Conservation (phyloP, 1,140 invertebrate genomes). For the Drosophila rufa region DNA sequence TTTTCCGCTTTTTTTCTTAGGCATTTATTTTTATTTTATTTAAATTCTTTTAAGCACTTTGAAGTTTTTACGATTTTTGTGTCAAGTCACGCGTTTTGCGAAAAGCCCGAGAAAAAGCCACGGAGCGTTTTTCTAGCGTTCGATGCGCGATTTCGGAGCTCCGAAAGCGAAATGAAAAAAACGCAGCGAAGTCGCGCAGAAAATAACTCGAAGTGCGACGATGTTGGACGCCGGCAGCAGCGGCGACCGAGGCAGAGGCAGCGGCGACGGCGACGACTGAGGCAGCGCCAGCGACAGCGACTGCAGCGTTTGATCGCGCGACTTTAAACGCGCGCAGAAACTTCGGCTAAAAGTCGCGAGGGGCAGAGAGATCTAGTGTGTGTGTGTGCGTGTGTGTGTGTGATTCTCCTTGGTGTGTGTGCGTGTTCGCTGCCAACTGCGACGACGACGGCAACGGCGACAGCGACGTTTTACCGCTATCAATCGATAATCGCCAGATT, state of each 20-base stretch:
- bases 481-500: conserved; percentile 80
- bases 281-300: conserved; percentile 39
- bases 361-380: conserved; percentile 25
- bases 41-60: conserved; percentile 25
- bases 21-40: background rate
- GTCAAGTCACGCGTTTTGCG: conserved; percentile 34
- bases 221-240: conserved; percentile 31
- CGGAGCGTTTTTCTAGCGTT: conserved; percentile 53
- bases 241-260: conserved; percentile 15
- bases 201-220: conserved; percentile 63
- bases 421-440: conserved; percentile 26
- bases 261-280: conserved; percentile 12
- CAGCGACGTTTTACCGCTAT: conserved; percentile 60
- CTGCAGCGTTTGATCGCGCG: conserved; percentile 48
- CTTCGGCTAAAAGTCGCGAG: conserved; percentile 34
- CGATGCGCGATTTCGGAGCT: conserved; percentile 61
- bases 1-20: background rate
- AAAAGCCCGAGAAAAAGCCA: conserved; percentile 27
- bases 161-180: conserved; percentile 71
- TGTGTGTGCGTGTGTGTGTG: conserved; percentile 6
- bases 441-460: conserved; percentile 34
- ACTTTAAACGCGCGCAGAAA: conserved; percentile 39
- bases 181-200: conserved; percentile 68
- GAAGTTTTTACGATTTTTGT: conserved; percentile 50
- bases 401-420: conserved; percentile 3